These are phyloP conservation scores for Lynx canadensis DNA, from an alignment of 2,113 vertebrate genomes.

Conservation along the genomic window DNA sequence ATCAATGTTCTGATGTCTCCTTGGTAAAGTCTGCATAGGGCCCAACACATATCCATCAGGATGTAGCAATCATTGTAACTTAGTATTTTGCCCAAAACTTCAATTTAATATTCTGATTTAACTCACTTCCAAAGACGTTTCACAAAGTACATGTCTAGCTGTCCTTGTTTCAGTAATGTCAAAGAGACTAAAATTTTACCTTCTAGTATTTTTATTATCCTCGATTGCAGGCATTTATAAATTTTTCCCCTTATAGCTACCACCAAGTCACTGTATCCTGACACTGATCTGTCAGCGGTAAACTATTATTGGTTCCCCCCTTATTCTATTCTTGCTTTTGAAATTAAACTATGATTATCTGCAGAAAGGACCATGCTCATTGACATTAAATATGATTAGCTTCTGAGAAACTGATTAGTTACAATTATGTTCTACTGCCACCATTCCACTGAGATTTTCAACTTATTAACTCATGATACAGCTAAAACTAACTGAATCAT, in stretches of 20 bases:
- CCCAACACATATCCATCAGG: not conserved
- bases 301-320: not conserved
- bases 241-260: not conserved
- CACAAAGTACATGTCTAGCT: not conserved
- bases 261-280: not conserved
- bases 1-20: not conserved
- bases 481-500: slow-evolving; percentile 28
- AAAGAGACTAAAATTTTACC: not conserved
- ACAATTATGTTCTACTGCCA: not conserved
- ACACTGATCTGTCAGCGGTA: not conserved
- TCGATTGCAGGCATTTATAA: not conserved
- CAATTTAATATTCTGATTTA: slow-evolving; percentile 33
- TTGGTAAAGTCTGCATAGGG: not conserved
- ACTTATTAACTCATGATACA: slow-evolving; percentile 18
- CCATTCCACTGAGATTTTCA: slow-evolving; percentile 21
- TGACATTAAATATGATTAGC: slow-evolving; percentile 17
- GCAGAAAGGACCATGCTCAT: not conserved
- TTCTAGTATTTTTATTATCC: slow-evolving; percentile 5
- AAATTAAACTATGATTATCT: slow-evolving; percentile 46
- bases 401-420: slow-evolving; percentile 27
- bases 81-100: not conserved
- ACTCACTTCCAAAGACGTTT: not conserved
- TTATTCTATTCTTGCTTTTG: slow-evolving; percentile 48
- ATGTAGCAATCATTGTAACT: not conserved
- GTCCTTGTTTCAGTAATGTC: not conserved